Evolutionary conservation across 2,113 vertebrate species (phyloP).

Genomic region (Psittacara wagleri): DNA sequence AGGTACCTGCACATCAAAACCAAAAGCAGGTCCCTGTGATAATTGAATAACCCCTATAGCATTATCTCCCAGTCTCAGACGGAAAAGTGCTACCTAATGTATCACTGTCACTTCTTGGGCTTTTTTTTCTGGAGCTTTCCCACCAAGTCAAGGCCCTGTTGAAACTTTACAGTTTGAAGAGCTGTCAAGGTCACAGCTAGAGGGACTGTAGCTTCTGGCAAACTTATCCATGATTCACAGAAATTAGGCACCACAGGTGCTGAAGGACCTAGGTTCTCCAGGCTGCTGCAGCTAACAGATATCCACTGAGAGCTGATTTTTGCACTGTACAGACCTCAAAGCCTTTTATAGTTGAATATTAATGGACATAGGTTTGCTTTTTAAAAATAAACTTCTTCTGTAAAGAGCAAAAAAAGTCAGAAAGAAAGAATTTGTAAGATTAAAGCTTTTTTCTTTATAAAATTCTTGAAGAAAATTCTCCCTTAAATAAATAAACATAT

Average conservation of each 20-base stretch:
- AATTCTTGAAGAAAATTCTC: neutral
- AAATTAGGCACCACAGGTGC: neutral
- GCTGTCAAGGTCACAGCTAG: neutral
- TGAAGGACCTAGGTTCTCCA: neutral
- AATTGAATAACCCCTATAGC: neutral
- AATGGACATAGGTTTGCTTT: neutral
- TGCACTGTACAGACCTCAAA: neutral
- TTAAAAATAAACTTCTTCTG: neutral
- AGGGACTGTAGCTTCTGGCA: neutral
- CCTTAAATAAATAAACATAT: neutral
- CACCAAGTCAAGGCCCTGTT: neutral
- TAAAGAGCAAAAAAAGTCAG: neutral
- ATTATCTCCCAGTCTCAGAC: neutral
- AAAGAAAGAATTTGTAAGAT: neutral
- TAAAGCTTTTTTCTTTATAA: neutral
- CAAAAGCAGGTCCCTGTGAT: neutral
- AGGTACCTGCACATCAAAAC: neutral
- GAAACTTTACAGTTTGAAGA: conserved; percentile 9
- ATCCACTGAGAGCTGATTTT: neutral
- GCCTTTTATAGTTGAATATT: neutral
- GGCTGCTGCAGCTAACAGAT: neutral
- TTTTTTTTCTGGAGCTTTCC: neutral
- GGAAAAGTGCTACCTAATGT: neutral
- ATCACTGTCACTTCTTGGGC: neutral
- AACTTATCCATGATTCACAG: neutral